Conservation (phyloP, 2,113 vertebrate species). For the Canis aureus region DNA sequence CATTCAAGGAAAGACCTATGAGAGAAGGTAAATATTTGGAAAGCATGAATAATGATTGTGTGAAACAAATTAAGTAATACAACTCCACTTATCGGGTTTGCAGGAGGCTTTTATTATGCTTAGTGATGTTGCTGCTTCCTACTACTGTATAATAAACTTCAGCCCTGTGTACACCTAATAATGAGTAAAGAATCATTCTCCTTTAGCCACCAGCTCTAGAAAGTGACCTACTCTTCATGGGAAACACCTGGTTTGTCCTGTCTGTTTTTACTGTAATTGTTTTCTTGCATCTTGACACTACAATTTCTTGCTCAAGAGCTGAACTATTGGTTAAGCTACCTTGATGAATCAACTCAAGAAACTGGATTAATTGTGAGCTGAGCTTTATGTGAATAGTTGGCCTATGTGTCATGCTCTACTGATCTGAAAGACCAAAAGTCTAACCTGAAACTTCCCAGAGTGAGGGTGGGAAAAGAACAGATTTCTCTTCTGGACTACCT, state of each 20-base stretch:
- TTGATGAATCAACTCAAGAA: constrained; percentile 66
- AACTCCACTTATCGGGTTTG: neutral
- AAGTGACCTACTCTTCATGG: neutral
- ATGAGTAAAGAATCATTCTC: neutral
- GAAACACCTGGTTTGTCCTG: constrained; percentile 33
- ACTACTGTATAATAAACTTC: neutral
- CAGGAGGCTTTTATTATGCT: neutral
- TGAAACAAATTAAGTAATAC: constrained; percentile 24
- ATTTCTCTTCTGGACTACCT: constrained; percentile 5
- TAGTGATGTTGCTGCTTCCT: neutral
- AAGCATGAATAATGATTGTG: neutral
- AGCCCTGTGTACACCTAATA: neutral
- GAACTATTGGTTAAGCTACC: constrained; percentile 42
- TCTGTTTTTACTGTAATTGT: constrained; percentile 53
- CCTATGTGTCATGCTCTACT: neutral
- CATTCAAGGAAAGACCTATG: neutral
- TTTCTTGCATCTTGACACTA: constrained; percentile 14
- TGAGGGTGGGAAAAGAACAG: neutral
- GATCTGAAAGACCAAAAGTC: neutral
- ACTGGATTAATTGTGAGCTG: neutral
- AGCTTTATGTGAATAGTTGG: neutral
- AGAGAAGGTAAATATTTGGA: constrained; percentile 1
- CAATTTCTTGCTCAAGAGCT: constrained; percentile 60
- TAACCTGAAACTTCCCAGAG: neutral
- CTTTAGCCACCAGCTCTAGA: neutral